A percentile compares a stretch with the other conserved stretches of the same genome.
Evolutionary conservation across 2,888 invertebrate genomes (phyloP).

Genomic region (Polymixis lichenea): DNA sequence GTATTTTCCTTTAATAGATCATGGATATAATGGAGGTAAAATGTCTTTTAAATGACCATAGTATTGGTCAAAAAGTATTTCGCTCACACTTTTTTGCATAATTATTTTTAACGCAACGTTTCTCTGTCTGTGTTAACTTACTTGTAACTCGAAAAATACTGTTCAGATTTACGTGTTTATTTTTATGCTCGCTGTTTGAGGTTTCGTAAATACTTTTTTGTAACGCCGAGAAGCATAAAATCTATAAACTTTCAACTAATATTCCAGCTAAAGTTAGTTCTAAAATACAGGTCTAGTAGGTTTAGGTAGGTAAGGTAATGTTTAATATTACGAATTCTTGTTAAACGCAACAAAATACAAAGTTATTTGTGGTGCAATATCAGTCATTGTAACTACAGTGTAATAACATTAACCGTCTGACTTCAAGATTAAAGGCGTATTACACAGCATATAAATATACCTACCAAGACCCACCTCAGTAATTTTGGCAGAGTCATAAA

Average conservation of each 20-base stretch:
- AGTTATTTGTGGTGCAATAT: slow-evolving; percentile 29
- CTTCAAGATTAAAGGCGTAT: slow-evolving; percentile 42
- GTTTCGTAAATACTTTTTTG: background rate
- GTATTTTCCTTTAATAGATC: background rate
- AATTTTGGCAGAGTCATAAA: slow-evolving; percentile 51
- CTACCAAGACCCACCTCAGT: slow-evolving; percentile 35
- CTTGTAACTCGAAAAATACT: too few species aligned
- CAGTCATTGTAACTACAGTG: slow-evolving; percentile 23
- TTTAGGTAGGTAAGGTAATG: too few species aligned
- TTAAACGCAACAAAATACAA: background rate
- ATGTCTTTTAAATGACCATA: background rate
- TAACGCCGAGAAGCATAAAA: background rate
- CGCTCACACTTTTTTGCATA: background rate
- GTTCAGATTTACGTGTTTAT: background rate
- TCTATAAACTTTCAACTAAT: too few species aligned
- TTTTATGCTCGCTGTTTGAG: background rate
- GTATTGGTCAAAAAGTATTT: background rate
- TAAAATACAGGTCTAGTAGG: background rate
- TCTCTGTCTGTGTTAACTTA: background rate
- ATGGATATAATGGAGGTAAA: background rate
- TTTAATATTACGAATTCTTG: background rate
- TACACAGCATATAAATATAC: slow-evolving; percentile 54
- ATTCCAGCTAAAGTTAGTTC: background rate
- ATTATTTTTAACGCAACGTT: background rate
- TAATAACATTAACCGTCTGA: slow-evolving; percentile 19